A percentile compares a stretch with the other conserved stretches of the same genome.
Conservation (phyloP, 1,140 invertebrate species). For the Pseudomyrmex dendroicus region DNA sequence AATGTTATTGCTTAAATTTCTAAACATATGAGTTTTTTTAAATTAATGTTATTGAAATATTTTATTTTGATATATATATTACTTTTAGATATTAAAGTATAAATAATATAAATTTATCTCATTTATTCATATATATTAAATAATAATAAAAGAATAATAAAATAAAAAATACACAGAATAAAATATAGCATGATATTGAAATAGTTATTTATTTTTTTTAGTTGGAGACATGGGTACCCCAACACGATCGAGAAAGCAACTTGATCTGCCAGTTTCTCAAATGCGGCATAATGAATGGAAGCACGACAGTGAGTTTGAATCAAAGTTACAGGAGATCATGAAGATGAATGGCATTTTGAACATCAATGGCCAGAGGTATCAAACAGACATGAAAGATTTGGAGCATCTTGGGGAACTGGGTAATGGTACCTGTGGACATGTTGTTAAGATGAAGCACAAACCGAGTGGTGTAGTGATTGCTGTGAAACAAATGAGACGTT, state of each 20-base stretch:
- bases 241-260: slow-evolving; percentile 80
- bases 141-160: not conserved
- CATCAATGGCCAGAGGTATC: slow-evolving; percentile 92
- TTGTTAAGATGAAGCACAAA: slow-evolving; percentile 97
- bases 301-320: slow-evolving; percentile 88
- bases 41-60: slow-evolving; percentile 10
- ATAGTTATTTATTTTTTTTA: slow-evolving; percentile 57
- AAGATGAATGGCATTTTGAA: slow-evolving; percentile 94
- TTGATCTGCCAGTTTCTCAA: slow-evolving; percentile 85
- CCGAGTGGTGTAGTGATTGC: slow-evolving; percentile 94
- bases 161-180: not conserved
- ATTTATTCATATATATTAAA: not conserved
- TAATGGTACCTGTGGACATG: slow-evolving; percentile 98
- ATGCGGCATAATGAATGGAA: slow-evolving; percentile 83
- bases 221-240: slow-evolving; percentile 85
- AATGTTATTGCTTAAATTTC: not conserved
- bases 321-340: slow-evolving; percentile 91
- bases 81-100: not conserved
- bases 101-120: too few relatives aligned
- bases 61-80: not conserved
- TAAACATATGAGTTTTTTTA: not conserved
- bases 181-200: not conserved
- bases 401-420: slow-evolving; percentile 96
- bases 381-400: slow-evolving; percentile 94
- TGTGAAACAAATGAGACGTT: slow-evolving; percentile 99